Conservation (phyloP, 2,113 vertebrate species). For the Poecile atricapillus region DNA sequence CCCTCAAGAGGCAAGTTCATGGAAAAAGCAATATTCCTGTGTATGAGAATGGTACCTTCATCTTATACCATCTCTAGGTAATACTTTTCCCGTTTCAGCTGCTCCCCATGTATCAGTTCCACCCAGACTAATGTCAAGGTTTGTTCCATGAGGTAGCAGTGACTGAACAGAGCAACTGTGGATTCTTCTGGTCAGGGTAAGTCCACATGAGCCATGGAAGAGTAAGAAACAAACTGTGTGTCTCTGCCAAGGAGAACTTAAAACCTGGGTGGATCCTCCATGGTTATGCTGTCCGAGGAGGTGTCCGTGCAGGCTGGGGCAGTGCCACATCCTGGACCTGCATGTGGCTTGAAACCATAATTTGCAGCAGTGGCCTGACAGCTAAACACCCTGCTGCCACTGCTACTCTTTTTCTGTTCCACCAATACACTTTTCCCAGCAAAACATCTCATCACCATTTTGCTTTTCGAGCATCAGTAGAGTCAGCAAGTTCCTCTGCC, state of each 20-base stretch:
- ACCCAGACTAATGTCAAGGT: accelerated
- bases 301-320: accelerated
- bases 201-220: background rate
- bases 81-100: background rate
- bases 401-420: background rate
- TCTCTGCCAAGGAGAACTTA: background rate
- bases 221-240: accelerated
- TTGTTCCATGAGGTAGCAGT: accelerated
- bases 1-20: background rate
- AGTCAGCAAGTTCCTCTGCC: background rate
- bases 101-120: background rate
- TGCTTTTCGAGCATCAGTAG: background rate
- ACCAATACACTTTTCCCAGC: background rate
- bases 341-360: background rate
- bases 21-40: background rate
- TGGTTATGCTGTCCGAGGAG: accelerated
- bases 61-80: background rate
- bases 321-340: background rate
- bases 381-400: background rate
- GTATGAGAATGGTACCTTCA: background rate
- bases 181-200: background rate
- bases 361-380: background rate
- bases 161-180: accelerated
- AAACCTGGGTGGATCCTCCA: accelerated
- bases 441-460: background rate